Conservation (phyloP, 1,140 invertebrate species). For the Atta colombica region DNA sequence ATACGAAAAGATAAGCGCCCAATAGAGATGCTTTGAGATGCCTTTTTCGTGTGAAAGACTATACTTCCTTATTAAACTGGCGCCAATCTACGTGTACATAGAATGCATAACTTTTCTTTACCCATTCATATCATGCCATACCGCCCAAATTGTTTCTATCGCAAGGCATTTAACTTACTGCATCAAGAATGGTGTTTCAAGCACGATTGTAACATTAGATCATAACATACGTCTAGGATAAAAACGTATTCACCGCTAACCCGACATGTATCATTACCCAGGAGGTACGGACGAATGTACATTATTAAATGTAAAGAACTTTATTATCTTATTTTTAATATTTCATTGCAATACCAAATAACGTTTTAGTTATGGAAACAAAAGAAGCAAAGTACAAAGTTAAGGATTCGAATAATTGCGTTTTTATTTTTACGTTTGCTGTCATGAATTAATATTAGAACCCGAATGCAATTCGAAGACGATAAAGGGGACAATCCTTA, state of each 20-base stretch:
- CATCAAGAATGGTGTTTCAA: not conserved
- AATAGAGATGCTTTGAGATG: not conserved
- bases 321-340: conserved; percentile 23
- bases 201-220: not conserved
- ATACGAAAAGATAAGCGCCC: not conserved
- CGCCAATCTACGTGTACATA: conserved; percentile 27
- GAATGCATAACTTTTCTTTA: conserved; percentile 1
- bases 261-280: not conserved
- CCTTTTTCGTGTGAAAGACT: conserved; percentile 19
- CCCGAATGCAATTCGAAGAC: not conserved
- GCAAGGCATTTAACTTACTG: not conserved
- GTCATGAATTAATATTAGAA: not conserved
- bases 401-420: conserved; percentile 10
- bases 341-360: conserved; percentile 42
- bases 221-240: not conserved
- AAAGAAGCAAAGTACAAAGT: conserved; percentile 53
- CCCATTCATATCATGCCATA: not conserved
- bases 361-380: conserved; percentile 21
- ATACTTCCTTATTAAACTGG: conserved; percentile 19
- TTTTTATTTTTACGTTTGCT: conserved; percentile 44
- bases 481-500: not conserved
- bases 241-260: not conserved
- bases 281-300: not conserved
- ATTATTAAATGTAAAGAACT: conserved; percentile 6
- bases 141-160: not conserved